These are phyloP conservation scores for Pipistrellus pipistrellus DNA, from an alignment of 2,797 vertebrate species.

Conservation along the genomic window DNA sequence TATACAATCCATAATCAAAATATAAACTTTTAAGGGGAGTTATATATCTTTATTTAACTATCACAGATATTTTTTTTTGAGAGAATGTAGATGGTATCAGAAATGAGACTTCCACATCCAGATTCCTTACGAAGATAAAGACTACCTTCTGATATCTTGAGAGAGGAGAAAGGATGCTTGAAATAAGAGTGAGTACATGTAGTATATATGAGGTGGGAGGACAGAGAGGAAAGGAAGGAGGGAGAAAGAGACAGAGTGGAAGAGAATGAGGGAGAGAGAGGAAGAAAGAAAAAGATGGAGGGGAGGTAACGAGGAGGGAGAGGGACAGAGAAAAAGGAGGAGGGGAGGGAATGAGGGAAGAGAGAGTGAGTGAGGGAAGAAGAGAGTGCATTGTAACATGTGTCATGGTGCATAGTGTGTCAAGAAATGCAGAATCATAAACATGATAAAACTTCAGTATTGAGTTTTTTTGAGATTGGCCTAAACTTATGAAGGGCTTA, in stretches of 20 bases:
- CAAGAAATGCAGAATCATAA: not conserved
- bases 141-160: not conserved
- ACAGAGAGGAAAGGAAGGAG: too few relatives aligned
- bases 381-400: not conserved
- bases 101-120: not conserved
- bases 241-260: too few relatives aligned
- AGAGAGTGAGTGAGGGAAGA: not conserved
- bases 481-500: not conserved
- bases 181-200: not conserved
- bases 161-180: not conserved
- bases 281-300: too few relatives aligned
- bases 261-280: not conserved
- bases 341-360: too few relatives aligned
- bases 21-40: not conserved
- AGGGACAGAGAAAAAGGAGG: too few relatives aligned
- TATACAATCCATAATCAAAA: slow-evolving; percentile 32
- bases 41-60: slow-evolving; percentile 33
- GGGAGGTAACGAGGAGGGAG: too few relatives aligned
- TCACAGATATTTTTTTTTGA: not conserved
- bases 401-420: not conserved
- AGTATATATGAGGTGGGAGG: not conserved
- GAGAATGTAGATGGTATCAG: slow-evolving; percentile 1
- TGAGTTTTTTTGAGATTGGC: not conserved
- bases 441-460: not conserved
- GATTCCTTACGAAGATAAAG: slow-evolving; percentile 12